Percentiles rank a stretch among this genome's conserved stretches.
phyloP scores from a whole-genome alignment of 1,140 invertebrate species.

The Caenorhabditis latens region DNA sequence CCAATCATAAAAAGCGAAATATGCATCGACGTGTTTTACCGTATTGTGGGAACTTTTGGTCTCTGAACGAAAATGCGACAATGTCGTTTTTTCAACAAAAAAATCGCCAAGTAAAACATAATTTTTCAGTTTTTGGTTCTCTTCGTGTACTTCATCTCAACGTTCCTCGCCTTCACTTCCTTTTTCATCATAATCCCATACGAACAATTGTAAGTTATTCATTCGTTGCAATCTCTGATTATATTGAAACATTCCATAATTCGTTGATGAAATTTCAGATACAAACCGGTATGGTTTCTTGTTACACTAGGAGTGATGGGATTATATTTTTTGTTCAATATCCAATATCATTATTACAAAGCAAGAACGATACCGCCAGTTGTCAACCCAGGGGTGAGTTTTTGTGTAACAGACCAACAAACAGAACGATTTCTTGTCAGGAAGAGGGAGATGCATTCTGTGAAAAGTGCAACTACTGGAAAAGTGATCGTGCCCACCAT shows the following conservation, averaged over 20 bases:
- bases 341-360: slow-evolving; percentile 74
- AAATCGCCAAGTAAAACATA: too few species aligned
- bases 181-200: slow-evolving; percentile 73
- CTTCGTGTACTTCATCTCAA: slow-evolving; percentile 72
- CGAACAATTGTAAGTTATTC: slow-evolving; percentile 65
- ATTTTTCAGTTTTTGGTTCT: slow-evolving; percentile 72
- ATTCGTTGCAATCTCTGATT: neutral
- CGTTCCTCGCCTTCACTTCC: slow-evolving; percentile 70
- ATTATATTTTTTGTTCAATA: slow-evolving; percentile 70
- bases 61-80: too few species aligned
- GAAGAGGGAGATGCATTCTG: slow-evolving; percentile 81
- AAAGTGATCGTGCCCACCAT: slow-evolving; percentile 89
- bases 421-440: slow-evolving; percentile 60
- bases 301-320: slow-evolving; percentile 64
- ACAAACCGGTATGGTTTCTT: slow-evolving; percentile 63
- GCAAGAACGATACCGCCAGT: slow-evolving; percentile 70
- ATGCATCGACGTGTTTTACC: too few species aligned
- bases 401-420: neutral
- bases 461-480: slow-evolving; percentile 86
- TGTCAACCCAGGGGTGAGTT: slow-evolving; percentile 70
- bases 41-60: too few species aligned
- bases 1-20: too few species aligned
- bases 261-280: slow-evolving; percentile 61
- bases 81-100: too few species aligned
- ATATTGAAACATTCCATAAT: too few species aligned